These are phyloP conservation scores for Lanius collurio DNA, from an alignment of 2,113 vertebrate species.

Conservation along the genomic window DNA sequence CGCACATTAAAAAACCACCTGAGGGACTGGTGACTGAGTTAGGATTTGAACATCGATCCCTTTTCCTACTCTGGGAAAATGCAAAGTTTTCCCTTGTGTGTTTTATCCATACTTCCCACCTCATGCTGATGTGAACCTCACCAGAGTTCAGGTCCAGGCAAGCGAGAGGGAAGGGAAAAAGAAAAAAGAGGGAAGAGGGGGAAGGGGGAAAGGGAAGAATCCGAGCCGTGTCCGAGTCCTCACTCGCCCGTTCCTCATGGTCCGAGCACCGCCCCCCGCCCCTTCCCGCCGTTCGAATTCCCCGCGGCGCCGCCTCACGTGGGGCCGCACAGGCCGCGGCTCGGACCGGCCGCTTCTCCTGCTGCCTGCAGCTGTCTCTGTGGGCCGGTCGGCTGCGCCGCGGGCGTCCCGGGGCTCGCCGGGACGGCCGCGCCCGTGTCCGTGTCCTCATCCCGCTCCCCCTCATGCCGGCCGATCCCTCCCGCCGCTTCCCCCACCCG, in stretches of 20 bases:
- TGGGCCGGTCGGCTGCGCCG: not conserved
- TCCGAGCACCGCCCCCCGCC: not conserved
- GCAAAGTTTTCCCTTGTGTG: accelerated
- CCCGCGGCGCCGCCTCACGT: not conserved
- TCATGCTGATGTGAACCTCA: not conserved
- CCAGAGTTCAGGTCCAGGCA: not conserved
- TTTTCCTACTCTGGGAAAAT: accelerated
- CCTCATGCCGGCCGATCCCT: not conserved
- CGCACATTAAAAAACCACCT: no score
- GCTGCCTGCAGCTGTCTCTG: not conserved
- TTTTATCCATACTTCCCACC: not conserved
- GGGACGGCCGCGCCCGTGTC: not conserved
- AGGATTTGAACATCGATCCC: no score
- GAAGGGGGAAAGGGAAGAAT: not conserved
- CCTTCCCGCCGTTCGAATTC: not conserved
- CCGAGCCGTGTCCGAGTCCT: not conserved
- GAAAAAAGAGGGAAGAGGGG: not conserved
- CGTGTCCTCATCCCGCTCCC: not conserved
- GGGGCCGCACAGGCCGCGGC: not conserved
- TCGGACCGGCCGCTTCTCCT: not conserved
- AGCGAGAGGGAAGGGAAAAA: not conserved
- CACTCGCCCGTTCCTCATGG: not conserved
- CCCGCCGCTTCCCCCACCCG: not conserved
- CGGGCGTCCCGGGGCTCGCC: not conserved
- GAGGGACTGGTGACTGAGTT: accelerated